Conservation (phyloP, 2,113 vertebrate genomes). For the Rattus rattus region DNA sequence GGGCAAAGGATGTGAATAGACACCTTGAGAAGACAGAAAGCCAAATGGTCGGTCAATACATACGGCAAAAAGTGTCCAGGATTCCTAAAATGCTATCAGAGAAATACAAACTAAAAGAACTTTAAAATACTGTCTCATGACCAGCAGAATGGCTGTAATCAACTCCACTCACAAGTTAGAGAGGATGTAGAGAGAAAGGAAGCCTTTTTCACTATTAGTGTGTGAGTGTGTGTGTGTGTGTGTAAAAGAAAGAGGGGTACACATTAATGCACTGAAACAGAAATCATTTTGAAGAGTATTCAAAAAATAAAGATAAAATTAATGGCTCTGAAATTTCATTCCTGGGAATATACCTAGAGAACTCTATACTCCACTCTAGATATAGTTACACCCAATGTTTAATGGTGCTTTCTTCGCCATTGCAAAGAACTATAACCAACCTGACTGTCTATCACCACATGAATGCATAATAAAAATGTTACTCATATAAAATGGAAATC, state of each 20-base stretch:
- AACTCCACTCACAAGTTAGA: neutral
- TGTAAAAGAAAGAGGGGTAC: neutral
- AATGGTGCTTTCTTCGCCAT: neutral
- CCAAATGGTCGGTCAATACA: neutral
- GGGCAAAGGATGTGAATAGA: neutral
- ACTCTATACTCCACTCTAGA: neutral
- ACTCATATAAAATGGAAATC: neutral
- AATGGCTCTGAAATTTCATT: neutral
- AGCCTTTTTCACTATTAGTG: neutral
- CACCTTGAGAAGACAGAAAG: neutral
- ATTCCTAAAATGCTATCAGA: neutral
- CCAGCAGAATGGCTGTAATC: neutral
- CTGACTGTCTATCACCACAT: neutral
- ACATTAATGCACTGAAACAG: neutral
- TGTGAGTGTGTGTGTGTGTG: neutral
- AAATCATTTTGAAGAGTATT: neutral
- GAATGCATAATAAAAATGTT: neutral
- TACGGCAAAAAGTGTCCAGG: neutral
- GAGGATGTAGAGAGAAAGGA: neutral
- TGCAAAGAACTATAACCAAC: neutral
- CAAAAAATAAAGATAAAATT: neutral
- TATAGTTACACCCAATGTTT: neutral
- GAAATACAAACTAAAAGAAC: neutral
- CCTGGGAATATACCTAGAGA: neutral
- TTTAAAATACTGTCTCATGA: neutral